Evolutionary conservation across 2,888 invertebrate species (phyloP).

Genomic region (Drosophila tripunctata): DNA sequence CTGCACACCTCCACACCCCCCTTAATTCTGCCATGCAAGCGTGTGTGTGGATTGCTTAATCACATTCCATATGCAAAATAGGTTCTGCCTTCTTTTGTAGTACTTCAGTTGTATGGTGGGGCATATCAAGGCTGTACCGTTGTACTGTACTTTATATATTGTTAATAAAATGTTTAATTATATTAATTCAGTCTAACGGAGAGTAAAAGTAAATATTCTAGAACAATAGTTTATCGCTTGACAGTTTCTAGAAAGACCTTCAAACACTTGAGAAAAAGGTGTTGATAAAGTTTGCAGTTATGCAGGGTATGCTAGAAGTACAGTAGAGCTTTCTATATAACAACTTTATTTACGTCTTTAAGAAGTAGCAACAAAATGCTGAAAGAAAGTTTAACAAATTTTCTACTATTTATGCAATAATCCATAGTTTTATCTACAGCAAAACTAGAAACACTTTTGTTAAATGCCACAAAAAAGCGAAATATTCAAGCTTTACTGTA

Average conservation of each 20-base stretch:
- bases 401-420: too few species aligned
- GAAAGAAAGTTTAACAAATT: too few species aligned
- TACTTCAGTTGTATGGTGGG: background rate
- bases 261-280: background rate
- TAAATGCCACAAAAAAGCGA: too few species aligned
- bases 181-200: background rate
- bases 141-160: background rate
- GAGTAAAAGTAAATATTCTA: background rate
- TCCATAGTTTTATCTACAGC: too few species aligned
- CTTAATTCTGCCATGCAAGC: too few species aligned
- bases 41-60: slow-evolving; percentile 14
- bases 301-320: background rate
- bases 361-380: background rate
- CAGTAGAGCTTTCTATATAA: background rate
- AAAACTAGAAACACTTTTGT: too few species aligned
- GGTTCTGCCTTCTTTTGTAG: slow-evolving; percentile 3
- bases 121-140: slow-evolving; percentile 16
- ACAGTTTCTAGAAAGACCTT: background rate
- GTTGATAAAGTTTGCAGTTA: slow-evolving; percentile 5
- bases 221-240: background rate
- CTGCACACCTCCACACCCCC: background rate
- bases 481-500: background rate
- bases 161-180: background rate
- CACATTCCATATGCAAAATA: slow-evolving; percentile 36
- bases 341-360: background rate